phyloP scores from a whole-genome alignment of 2,113 vertebrate genomes.

The Rhinoptilus africanus region DNA sequence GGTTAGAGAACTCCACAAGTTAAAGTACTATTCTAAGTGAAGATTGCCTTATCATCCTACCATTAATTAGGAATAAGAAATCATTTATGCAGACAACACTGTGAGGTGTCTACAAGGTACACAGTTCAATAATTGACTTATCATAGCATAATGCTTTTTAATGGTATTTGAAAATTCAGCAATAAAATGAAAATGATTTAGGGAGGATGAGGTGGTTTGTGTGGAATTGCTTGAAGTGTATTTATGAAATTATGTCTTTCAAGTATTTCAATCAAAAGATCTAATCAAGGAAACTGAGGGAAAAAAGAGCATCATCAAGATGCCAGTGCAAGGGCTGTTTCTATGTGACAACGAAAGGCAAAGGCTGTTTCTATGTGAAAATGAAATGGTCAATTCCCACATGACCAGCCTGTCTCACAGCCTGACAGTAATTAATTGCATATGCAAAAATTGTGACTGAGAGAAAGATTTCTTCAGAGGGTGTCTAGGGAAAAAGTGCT shows the following conservation, averaged over 20 bases:
- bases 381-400: slow-evolving; percentile 6
- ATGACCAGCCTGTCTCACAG: slow-evolving; percentile 4
- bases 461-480: not conserved
- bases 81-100: not conserved
- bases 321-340: not conserved
- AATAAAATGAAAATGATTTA: slow-evolving; percentile 25
- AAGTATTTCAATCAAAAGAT: slow-evolving; percentile 34
- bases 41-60: not conserved
- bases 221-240: slow-evolving; percentile 2
- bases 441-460: not conserved
- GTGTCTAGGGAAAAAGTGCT: not conserved
- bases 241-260: slow-evolving; percentile 28
- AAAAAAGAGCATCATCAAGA: not conserved
- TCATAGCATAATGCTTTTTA: slow-evolving; percentile 7
- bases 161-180: slow-evolving; percentile 40
- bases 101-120: not conserved
- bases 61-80: not conserved
- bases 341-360: not conserved
- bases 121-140: slow-evolving; percentile 15
- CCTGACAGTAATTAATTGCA: slow-evolving; percentile 9
- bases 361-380: slow-evolving; percentile 20
- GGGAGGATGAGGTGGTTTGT: not conserved
- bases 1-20: not conserved
- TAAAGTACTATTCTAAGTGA: not conserved
- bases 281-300: slow-evolving; percentile 2